Evolutionary conservation across 1,140 invertebrate species (phyloP), one percentile per base, ranked within the genome.

Genomic region (Drosophila ambigua): DNA sequence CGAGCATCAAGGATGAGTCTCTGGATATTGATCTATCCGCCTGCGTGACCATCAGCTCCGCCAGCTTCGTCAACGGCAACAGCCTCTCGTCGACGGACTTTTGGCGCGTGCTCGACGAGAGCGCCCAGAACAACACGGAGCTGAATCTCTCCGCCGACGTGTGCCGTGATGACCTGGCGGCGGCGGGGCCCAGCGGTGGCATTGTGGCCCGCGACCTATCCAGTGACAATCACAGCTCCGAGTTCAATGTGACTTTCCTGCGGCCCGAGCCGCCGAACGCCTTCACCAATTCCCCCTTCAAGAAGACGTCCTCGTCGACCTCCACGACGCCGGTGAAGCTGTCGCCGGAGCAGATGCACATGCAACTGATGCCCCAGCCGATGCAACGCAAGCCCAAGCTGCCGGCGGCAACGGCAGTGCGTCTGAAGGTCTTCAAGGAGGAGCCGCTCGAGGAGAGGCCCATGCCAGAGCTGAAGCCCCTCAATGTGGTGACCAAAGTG

Each of bases 11-110:
- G 64, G 90, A 91, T 44, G 90, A 91, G 63, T 91, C 90, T 43
- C 52, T 91, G 50, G 90, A 91, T 61, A 91, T 91, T 28, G 90
- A 91, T 80, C 71, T 91, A 50, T 91, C 90, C 24, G 90, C 90
- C 20, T 91, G 90, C 28, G 90, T 91, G 15, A 91, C 90, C 2
- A 91, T 91, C 5, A 90, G 72, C 46, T 83, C 90, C 13, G 66
- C 90, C 4, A 91, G 90, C 31, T 69, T 82, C 15, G 68, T 90
- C 20, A 90, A 87, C 41, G 82, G 82, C 4, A 91, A 90, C 43
- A 91, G 90, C 45, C 69, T 91, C 5, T 91, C 90, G 7, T 90
- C 90, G 0, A 87, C 90, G 5, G 90, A 91, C 57, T 91, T 91
- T 72, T 91, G 90, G 90, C 77, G 84, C 23, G 90, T 89, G 2